A percentile compares a stretch with the other conserved stretches of the same genome.
These are phyloP conservation scores for Amblyjoppa fuscipennis DNA, from an alignment of 2,888 invertebrate genomes.

Conservation along the genomic window DNA sequence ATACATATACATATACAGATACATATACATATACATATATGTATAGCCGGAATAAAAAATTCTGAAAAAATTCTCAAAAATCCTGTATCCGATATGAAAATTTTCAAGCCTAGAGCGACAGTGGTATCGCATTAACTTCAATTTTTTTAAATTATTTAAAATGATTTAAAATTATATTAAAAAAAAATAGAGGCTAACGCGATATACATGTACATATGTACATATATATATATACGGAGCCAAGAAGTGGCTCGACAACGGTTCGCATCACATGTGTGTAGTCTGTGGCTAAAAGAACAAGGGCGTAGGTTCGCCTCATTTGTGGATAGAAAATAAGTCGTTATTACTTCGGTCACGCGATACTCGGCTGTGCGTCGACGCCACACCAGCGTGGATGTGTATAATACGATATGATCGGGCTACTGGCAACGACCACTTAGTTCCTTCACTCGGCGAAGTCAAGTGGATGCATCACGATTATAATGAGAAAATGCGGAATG, in stretches of 20 bases:
- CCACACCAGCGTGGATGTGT: neutral
- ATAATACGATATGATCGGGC: slow-evolving; percentile 23
- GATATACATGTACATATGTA: no score
- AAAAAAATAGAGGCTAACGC: no score
- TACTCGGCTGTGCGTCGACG: neutral
- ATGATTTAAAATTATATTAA: no score
- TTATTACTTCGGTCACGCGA: neutral
- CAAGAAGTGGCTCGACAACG: neutral
- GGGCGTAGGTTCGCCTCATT: neutral
- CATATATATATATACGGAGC: no score
- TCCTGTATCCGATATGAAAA: no score
- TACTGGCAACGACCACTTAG: slow-evolving; percentile 29
- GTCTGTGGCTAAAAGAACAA: neutral
- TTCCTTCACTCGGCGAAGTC: slow-evolving; percentile 14
- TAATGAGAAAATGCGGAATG: slow-evolving; percentile 23
- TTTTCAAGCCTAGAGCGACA: no score
- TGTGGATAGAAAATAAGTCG: neutral
- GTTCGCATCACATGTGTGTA: neutral
- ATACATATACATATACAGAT: no score
- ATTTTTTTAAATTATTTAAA: no score
- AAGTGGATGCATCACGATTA: slow-evolving; percentile 25
- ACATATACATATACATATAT: no score
- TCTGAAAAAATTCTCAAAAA: no score
- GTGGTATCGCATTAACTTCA: no score
- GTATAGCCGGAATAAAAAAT: neutral